Evolutionary conservation across 35 echinoderm and acorn worm genomes (phyloP).

Genomic region (Ophioderma brevispina): DNA sequence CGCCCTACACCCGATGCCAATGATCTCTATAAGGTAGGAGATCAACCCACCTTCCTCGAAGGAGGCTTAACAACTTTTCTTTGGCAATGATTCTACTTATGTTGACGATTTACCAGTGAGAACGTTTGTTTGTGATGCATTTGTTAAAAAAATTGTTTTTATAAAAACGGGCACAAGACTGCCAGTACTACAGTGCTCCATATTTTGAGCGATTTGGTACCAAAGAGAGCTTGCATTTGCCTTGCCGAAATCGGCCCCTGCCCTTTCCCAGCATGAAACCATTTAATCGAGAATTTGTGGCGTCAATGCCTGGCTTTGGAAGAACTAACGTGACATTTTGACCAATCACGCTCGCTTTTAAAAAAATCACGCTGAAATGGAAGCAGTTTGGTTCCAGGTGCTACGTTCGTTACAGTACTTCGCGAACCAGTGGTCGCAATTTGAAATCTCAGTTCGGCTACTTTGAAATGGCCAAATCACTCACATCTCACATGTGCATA

Average conservation of each 20-base stretch:
- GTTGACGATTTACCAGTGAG: neutral
- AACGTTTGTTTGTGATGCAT: neutral
- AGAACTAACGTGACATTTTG: conserved; percentile 32
- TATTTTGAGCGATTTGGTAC: conserved; percentile 32
- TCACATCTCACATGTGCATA: neutral
- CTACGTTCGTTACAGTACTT: conserved; percentile 72
- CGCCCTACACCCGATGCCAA: neutral
- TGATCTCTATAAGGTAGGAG: neutral
- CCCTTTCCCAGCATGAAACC: neutral
- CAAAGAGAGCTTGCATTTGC: conserved; percentile 26
- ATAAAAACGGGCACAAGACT: conserved; percentile 47
- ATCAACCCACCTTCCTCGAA: neutral
- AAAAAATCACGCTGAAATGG: conserved; percentile 70
- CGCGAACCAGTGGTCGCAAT: conserved; percentile 56
- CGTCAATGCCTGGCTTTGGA: neutral
- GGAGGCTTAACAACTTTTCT: neutral
- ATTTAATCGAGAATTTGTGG: neutral
- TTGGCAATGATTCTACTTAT: neutral
- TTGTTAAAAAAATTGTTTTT: conserved; percentile 11
- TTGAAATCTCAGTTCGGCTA: conserved; percentile 81
- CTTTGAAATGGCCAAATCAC: conserved; percentile 56
- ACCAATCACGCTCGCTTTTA: conserved; percentile 76
- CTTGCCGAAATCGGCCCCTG: neutral
- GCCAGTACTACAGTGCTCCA: conserved; percentile 33
- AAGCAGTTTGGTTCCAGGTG: conserved; percentile 65